Percentiles rank a stretch among this genome's conserved stretches.
These are phyloP conservation scores for Archilochus colubris DNA, from an alignment of 2,113 vertebrate genomes.

Conservation along the genomic window DNA sequence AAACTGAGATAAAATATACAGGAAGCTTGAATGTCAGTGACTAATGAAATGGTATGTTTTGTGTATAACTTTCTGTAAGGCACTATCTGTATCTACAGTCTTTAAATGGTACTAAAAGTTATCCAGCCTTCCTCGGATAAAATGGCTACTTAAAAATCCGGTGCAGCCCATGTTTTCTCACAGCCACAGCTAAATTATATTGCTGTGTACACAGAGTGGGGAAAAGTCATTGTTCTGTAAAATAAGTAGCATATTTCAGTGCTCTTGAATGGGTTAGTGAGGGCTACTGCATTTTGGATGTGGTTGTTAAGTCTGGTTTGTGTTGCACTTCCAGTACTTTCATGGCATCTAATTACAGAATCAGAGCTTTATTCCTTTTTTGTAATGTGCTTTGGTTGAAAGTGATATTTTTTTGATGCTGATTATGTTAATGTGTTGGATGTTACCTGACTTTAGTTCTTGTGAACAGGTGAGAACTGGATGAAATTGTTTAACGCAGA, in stretches of 20 bases:
- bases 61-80: not conserved
- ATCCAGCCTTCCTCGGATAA: not conserved
- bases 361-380: not conserved
- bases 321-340: not conserved
- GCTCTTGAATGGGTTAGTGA: not conserved
- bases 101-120: not conserved
- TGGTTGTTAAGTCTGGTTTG: not conserved
- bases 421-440: not conserved
- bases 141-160: not conserved
- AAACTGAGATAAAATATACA: slow-evolving; percentile 1
- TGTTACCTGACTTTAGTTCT: not conserved
- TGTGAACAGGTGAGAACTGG: not conserved
- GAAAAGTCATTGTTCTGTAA: not conserved
- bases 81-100: not conserved
- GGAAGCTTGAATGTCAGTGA: slow-evolving; percentile 18
- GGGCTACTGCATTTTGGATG: not conserved
- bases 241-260: not conserved
- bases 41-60: not conserved
- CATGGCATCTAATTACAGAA: not conserved
- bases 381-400: not conserved
- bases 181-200: not conserved
- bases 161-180: not conserved
- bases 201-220: not conserved
- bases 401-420: not conserved
- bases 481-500: not conserved